phyloP scores from a whole-genome alignment of 1,140 invertebrate species.

The Branchinecta lynchi region DNA sequence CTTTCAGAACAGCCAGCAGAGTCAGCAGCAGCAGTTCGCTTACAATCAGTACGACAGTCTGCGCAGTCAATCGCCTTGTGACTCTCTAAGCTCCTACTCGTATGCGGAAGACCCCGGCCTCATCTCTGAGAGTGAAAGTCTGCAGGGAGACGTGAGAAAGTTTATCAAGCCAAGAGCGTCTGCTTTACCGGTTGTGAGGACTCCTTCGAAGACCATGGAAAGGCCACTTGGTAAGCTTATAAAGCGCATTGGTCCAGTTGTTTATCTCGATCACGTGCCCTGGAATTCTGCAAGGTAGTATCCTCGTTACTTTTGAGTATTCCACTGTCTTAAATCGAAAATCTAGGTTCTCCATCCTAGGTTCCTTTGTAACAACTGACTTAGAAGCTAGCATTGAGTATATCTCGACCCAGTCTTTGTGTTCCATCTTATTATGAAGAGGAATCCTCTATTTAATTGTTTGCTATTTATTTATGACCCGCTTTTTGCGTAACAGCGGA shows the following conservation, averaged over 20 bases:
- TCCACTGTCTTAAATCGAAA: no score
- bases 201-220: slow-evolving; percentile 84
- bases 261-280: slow-evolving; percentile 10
- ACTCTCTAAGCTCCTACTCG: slow-evolving; percentile 13
- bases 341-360: no score
- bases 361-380: no score
- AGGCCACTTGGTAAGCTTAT: slow-evolving; percentile 56
- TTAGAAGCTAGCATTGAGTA: no score
- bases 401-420: no score
- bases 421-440: no score
- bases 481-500: no score
- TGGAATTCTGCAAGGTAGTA: neutral
- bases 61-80: slow-evolving; percentile 11
- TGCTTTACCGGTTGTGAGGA: slow-evolving; percentile 69
- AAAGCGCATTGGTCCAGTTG: neutral
- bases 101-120: slow-evolving; percentile 91
- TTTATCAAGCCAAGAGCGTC: slow-evolving; percentile 79
- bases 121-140: slow-evolving; percentile 92
- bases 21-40: neutral
- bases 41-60: neutral
- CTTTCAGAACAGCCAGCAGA: neutral
- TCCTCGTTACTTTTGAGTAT: no score
- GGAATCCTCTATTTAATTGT: no score
- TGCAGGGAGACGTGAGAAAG: slow-evolving; percentile 40
- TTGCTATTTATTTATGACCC: no score